Conservation (phyloP, 2,888 invertebrate genomes). For the Drosophila subsilvestris region DNA sequence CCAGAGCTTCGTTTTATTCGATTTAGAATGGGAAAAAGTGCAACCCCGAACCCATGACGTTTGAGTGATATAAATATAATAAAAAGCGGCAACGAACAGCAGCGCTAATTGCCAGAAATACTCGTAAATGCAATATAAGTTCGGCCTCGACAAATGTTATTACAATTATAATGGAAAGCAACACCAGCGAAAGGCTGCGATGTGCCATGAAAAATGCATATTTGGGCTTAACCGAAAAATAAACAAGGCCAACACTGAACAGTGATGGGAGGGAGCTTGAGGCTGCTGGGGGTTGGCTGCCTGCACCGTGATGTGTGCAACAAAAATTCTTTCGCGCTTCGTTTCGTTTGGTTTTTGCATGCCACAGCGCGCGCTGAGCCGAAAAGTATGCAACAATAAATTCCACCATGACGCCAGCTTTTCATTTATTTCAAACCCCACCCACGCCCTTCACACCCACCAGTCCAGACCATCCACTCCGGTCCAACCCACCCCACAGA, state of each 20-base stretch:
- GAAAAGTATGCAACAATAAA: constrained; percentile 80
- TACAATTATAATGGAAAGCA: constrained; percentile 66
- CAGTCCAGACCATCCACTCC: background rate
- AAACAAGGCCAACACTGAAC: constrained; percentile 53
- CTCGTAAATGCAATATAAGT: constrained; percentile 75
- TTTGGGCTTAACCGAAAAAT: constrained; percentile 75
- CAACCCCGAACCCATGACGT: constrained; percentile 39
- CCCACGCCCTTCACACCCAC: constrained; percentile 2
- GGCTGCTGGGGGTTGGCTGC: constrained; percentile 27
- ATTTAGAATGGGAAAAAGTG: constrained; percentile 55
- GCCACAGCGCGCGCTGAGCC: constrained; percentile 65
- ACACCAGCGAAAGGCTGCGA: constrained; percentile 20
- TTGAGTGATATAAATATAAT: constrained; percentile 50
- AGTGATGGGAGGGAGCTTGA: background rate
- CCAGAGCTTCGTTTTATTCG: constrained; percentile 56
- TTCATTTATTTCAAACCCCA: constrained; percentile 48
- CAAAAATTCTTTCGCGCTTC: constrained; percentile 33
- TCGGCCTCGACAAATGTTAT: constrained; percentile 68
- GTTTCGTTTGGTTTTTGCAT: constrained; percentile 31
- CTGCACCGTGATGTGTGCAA: constrained; percentile 53
- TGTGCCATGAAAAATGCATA: constrained; percentile 76
- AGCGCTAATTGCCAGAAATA: constrained; percentile 65
- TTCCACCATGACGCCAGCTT: constrained; percentile 52
- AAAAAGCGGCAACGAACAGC: constrained; percentile 42
- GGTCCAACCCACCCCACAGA: background rate